Evolutionary conservation across 2,888 invertebrate genomes (phyloP).

Genomic region (Idaea biselata): DNA sequence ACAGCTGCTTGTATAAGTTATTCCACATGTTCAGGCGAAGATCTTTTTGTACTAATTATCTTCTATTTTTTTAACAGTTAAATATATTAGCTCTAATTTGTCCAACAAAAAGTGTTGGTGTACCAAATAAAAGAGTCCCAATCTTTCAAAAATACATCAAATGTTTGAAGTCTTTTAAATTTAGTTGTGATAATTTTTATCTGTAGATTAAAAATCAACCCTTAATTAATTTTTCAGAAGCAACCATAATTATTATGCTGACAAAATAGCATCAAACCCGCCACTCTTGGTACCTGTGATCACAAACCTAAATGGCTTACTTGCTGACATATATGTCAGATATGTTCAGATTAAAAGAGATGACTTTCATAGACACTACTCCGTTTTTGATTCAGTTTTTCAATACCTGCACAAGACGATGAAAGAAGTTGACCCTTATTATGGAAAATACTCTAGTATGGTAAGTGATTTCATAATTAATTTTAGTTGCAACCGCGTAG

Average conservation of each 20-base stretch:
- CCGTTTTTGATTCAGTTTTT: slow-evolving; percentile 52
- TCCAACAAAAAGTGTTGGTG: no score
- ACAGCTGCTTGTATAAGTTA: no score
- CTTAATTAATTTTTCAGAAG: slow-evolving; percentile 12
- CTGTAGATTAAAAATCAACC: no score
- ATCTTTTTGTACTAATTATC: no score
- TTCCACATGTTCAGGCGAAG: no score
- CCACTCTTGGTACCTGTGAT: slow-evolving; percentile 42
- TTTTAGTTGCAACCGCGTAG: background rate
- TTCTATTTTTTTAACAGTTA: no score
- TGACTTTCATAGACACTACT: slow-evolving; percentile 52
- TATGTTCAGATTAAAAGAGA: slow-evolving; percentile 45
- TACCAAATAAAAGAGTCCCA: no score
- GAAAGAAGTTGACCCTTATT: slow-evolving; percentile 60
- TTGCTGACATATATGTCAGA: slow-evolving; percentile 52
- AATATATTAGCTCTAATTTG: no score
- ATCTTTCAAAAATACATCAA: no score
- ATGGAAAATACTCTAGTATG: slow-evolving; percentile 53
- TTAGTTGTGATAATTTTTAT: no score
- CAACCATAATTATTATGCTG: background rate
- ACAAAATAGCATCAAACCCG: slow-evolving; percentile 18
- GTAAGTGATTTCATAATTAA: slow-evolving; percentile 39
- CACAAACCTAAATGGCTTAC: slow-evolving; percentile 49
- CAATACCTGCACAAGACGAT: slow-evolving; percentile 48
- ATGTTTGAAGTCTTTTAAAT: no score